Base-by-base conservation (phyloP, 1,140 invertebrate genomes). In the Ganaspis sp. region DNA sequence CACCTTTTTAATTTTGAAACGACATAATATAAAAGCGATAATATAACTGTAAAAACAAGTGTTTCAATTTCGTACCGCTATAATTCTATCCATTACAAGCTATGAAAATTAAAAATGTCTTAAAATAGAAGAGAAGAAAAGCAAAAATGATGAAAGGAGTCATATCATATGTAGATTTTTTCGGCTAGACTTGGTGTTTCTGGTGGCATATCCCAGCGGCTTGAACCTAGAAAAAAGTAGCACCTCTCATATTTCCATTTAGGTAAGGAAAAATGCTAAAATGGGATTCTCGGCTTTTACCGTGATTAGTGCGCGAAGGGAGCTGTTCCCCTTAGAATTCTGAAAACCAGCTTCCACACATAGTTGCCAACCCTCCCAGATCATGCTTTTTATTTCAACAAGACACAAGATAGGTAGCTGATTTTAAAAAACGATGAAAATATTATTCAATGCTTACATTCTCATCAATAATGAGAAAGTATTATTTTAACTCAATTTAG, bases 261-360 rank as follows among this genome's bases (percentile, higher is more conserved):
- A 76, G 76, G 53, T 72, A 49, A 70, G 71, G 58, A 74, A 78
- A 81, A 73, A 73, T 64, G 72, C 42, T 9, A 70, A 80, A 79
- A 76, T 37, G 23, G 21, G 73, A 77, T 19, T 69, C 70, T 69
- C 19, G 17, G 78, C 81, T 83, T 83, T 83, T 83, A 83, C 77
- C 77, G 64, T 79, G 81, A 83, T 83, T 83, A 83, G 77, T 83
- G 76, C 53, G 71, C 79, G 45, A 77, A 79, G 73, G 69, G 75
- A 79, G 77, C 77, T 72, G 40, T 75, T 49, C 69, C 74, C 58
- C 38, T 45, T 45, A 45, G 23, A 29, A 64, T 29, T 23, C 23
- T 64, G 12, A 23, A 15, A 64, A 64, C 21, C 54, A 26, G 21
- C 54, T 29, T 15, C 9, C 54, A 29, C 21, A 15, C 21, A 64